Conservation (phyloP, 2,797 vertebrate genomes). For the Sebastes nivosus region DNA sequence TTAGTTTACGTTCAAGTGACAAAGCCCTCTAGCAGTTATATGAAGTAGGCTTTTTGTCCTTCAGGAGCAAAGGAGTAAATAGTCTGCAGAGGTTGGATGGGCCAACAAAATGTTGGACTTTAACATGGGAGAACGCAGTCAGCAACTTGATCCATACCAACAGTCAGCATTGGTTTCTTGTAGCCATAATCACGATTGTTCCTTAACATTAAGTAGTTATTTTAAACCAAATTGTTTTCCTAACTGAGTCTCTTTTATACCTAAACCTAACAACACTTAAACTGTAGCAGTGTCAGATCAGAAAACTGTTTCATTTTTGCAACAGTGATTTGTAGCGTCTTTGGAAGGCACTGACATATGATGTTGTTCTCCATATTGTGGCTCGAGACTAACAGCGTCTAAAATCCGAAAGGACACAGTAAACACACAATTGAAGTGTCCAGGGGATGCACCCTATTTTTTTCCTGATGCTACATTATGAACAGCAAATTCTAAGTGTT, state of each 20-base stretch:
- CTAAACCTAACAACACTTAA: not conserved
- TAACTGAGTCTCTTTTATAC: not conserved
- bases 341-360: not conserved
- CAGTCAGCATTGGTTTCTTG: not conserved
- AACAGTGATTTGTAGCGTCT: not conserved
- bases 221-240: not conserved
- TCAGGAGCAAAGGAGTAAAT: not conserved
- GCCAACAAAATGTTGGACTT: not conserved
- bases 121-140: not conserved
- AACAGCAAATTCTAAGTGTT: no score
- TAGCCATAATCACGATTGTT: not conserved
- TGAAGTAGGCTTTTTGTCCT: not conserved
- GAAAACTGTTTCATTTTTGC: not conserved
- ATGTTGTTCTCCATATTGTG: not conserved
- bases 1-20: not conserved
- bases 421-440: no score
- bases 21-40: not conserved
- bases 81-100: not conserved
- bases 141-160: not conserved
- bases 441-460: no score
- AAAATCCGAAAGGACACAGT: no score
- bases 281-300: not conserved
- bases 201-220: not conserved
- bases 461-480: no score
- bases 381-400: no score